These are phyloP conservation scores for Clivina fossor DNA, from an alignment of 2,888 invertebrate genomes.

Conservation along the genomic window DNA sequence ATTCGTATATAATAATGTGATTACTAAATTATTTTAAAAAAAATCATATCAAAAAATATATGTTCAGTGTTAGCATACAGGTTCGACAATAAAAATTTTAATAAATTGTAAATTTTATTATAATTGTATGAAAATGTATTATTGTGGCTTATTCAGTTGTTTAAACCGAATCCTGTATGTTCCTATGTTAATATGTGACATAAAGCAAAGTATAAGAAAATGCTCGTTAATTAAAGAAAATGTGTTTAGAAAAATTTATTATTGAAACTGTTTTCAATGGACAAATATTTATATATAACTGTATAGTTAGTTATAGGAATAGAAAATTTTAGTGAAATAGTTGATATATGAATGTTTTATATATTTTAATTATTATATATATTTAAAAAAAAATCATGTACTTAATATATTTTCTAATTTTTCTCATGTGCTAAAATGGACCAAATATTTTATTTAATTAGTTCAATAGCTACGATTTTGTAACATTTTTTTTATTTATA, in stretches of 20 bases:
- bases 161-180: constrained; percentile 18
- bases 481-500: constrained; percentile 29
- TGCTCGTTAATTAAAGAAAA: constrained; percentile 17
- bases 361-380: constrained; percentile 14
- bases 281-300: constrained; percentile 18
- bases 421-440: constrained; percentile 31
- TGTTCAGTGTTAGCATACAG: constrained; percentile 26
- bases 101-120: too few species aligned
- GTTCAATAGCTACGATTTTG: constrained; percentile 21
- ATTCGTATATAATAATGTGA: constrained; percentile 31
- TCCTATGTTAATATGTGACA: constrained; percentile 24
- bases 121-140: too few species aligned
- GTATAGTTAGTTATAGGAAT: constrained; percentile 29
- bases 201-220: constrained; percentile 19
- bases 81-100: constrained; percentile 20
- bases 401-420: constrained; percentile 14
- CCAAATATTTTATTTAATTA: constrained; percentile 31
- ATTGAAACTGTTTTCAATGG: constrained; percentile 22
- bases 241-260: constrained; percentile 18
- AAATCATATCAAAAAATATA: constrained; percentile 29
- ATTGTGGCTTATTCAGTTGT: too few species aligned
- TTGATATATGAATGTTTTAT: constrained; percentile 23
- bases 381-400: constrained; percentile 2
- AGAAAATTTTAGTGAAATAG: constrained; percentile 20
- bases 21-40: constrained; percentile 24